A percentile compares a stretch with the other conserved stretches of the same genome.
phyloP scores from a whole-genome alignment of 1,140 invertebrate species.

The Drosophila grimshawi region DNA sequence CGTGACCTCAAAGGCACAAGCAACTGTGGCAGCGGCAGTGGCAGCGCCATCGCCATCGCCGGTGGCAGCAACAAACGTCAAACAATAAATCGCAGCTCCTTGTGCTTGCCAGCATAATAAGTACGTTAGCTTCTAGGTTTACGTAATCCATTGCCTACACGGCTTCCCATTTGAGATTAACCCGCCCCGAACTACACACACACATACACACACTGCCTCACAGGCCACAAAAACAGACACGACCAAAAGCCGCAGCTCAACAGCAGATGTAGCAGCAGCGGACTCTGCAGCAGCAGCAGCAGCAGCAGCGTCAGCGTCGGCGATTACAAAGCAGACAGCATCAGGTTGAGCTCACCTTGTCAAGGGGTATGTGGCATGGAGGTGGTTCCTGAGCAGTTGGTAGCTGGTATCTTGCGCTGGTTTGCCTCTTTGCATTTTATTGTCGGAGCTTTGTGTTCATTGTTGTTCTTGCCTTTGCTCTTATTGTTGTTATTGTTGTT shows the following conservation, averaged over 20 bases:
- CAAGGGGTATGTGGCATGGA: conserved; percentile 2
- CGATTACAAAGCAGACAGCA: conserved; percentile 75
- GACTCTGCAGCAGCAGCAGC: background rate
- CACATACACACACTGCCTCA: conserved; percentile 1
- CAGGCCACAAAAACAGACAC: conserved; percentile 1
- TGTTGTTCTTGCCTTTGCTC: conserved; percentile 39
- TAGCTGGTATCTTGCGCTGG: conserved; percentile 13
- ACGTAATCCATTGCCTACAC: conserved; percentile 67
- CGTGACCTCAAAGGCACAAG: conserved; percentile 60
- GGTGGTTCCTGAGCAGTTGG: background rate
- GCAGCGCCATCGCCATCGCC: conserved; percentile 13
- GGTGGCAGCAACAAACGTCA: conserved; percentile 62
- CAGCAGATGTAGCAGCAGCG: background rate
- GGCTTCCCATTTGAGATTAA: conserved; percentile 52
- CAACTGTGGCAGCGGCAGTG: conserved; percentile 29
- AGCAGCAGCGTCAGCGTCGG: conserved; percentile 41
- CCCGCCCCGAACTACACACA: conserved; percentile 54
- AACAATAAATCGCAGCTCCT: conserved; percentile 81
- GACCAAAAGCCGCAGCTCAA: conserved; percentile 9
- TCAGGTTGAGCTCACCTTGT: conserved; percentile 76
- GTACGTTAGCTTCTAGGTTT: conserved; percentile 68
- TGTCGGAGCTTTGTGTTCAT: conserved; percentile 54
- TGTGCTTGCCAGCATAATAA: conserved; percentile 81
- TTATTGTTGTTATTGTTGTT: conserved; percentile 24
- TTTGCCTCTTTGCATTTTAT: conserved; percentile 77